Evolutionary conservation across 2,113 vertebrate genomes (phyloP).

Genomic region (Sinocyclocheilus grahami): DNA sequence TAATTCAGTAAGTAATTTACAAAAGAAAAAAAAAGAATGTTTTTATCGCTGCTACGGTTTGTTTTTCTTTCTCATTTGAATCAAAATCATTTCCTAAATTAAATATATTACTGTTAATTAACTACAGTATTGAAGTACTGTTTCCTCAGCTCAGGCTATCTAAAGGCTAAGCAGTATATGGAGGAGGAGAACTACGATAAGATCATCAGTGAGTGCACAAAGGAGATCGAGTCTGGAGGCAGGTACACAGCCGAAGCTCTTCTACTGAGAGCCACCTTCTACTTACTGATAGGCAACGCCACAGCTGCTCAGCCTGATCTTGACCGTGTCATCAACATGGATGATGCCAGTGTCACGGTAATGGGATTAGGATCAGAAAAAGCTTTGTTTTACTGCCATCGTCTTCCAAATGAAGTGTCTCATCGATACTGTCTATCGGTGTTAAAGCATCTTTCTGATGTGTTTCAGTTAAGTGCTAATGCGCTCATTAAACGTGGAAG

Average conservation of each 20-base stretch:
- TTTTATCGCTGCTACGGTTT: too few relatives aligned
- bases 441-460: background rate
- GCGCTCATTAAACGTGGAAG: slow-evolving; percentile 97
- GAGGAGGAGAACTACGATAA: slow-evolving; percentile 99
- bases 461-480: slow-evolving; percentile 85
- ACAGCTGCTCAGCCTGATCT: slow-evolving; percentile 92
- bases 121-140: background rate
- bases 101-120: background rate
- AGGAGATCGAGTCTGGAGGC: slow-evolving; percentile 91
- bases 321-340: slow-evolving; percentile 93
- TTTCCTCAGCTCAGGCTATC: slow-evolving; percentile 84
- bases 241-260: slow-evolving; percentile 92
- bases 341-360: slow-evolving; percentile 95
- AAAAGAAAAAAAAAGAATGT: too few relatives aligned
- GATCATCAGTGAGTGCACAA: slow-evolving; percentile 98
- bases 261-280: slow-evolving; percentile 94
- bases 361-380: background rate
- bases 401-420: too few relatives aligned
- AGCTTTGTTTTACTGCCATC: background rate
- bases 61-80: background rate
- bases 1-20: too few relatives aligned
- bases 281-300: slow-evolving; percentile 95
- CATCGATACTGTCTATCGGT: background rate
- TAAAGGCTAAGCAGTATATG: slow-evolving; percentile 99
- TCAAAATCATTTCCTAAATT: background rate